These are phyloP conservation scores for Eudemis profundana DNA, from an alignment of 2,888 invertebrate genomes.

Conservation along the genomic window DNA sequence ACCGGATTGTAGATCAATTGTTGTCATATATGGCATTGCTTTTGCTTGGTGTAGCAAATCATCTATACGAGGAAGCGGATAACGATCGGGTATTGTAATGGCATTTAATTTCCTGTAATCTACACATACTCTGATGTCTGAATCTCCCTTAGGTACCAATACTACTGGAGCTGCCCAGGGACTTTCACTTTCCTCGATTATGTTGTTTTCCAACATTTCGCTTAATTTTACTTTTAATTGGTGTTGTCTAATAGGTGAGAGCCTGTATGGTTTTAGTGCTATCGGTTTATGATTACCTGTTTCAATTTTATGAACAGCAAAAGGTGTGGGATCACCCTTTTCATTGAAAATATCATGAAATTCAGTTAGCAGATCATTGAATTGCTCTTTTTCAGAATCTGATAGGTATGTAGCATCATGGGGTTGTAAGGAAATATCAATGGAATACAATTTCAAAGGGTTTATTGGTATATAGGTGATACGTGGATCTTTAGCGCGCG, in stretches of 20 bases:
- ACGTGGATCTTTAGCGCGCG: background rate
- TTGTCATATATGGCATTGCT: slow-evolving; percentile 50
- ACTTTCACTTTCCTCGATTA: slow-evolving; percentile 58
- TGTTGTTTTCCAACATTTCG: slow-evolving; percentile 40
- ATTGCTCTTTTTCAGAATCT: background rate
- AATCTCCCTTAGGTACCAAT: background rate
- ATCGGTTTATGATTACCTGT: slow-evolving; percentile 49
- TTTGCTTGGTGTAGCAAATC: slow-evolving; percentile 55
- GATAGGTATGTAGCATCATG: slow-evolving; percentile 4
- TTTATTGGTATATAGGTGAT: slow-evolving; percentile 9
- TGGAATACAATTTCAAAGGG: slow-evolving; percentile 3
- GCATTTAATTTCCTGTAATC: slow-evolving; percentile 14
- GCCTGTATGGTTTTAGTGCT: slow-evolving; percentile 51
- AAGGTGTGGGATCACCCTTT: slow-evolving; percentile 35
- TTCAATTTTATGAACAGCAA: slow-evolving; percentile 50
- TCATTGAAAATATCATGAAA: slow-evolving; percentile 31
- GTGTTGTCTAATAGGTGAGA: slow-evolving; percentile 16
- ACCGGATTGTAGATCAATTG: slow-evolving; percentile 58
- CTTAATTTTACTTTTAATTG: slow-evolving; percentile 2
- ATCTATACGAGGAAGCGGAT: slow-evolving; percentile 54
- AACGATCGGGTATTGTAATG: slow-evolving; percentile 1
- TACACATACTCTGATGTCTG: slow-evolving; percentile 1
- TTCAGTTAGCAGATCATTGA: slow-evolving; percentile 1
- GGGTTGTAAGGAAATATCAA: slow-evolving; percentile 28
- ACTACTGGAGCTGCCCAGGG: slow-evolving; percentile 45